These are phyloP conservation scores for Chaenogobius annularis DNA, from an alignment of 2,113 vertebrate genomes.

Conservation along the genomic window DNA sequence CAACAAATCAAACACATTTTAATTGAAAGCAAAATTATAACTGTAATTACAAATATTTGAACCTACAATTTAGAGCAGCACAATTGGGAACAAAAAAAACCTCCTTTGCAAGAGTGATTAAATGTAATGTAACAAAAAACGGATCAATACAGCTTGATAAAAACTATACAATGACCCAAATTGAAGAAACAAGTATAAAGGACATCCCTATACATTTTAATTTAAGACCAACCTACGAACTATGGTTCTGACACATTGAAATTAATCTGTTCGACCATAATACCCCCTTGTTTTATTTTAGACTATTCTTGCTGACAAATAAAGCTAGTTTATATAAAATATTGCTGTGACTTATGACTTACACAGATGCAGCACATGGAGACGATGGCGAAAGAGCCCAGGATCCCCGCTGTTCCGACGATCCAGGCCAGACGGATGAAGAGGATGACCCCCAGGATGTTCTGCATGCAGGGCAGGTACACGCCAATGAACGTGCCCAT, in stretches of 20 bases:
- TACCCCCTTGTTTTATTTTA: not conserved
- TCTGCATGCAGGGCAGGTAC: constrained; percentile 96
- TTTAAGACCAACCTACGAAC: too few species aligned
- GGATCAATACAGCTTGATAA: too few species aligned
- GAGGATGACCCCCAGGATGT: constrained; percentile 94
- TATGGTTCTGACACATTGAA: too few species aligned
- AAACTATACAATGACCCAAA: not conserved
- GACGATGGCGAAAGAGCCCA: constrained; percentile 91
- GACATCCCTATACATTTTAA: too few species aligned
- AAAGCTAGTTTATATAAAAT: not conserved
- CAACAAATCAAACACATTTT: too few species aligned
- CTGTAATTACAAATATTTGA: not conserved
- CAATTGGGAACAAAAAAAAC: not conserved
- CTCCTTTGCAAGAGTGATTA: too few species aligned
- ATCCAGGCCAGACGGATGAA: constrained; percentile 96
- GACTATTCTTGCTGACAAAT: not conserved
- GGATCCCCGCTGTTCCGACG: constrained; percentile 90
- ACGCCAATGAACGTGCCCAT: constrained; percentile 98
- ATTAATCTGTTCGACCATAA: too few species aligned
- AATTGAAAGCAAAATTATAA: too few species aligned
- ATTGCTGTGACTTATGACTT: constrained; percentile 59
- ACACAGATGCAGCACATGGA: constrained; percentile 93
- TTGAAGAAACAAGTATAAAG: not conserved
- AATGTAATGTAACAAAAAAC: too few species aligned
- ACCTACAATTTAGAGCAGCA: not conserved